phyloP scores from a whole-genome alignment of 2,888 invertebrate genomes.

The Drosophila longiperda region DNA sequence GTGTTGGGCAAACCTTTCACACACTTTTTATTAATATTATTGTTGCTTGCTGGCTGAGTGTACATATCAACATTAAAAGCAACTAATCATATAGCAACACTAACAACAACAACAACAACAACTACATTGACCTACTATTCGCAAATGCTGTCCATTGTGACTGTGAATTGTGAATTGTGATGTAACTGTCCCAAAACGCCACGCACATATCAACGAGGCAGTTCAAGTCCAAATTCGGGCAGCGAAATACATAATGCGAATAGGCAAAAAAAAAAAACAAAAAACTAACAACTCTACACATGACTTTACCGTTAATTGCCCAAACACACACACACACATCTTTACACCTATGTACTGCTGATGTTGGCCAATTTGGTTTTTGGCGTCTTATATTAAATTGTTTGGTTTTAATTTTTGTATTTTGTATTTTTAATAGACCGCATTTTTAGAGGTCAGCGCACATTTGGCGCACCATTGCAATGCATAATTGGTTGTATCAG shows the following conservation, averaged over 20 bases:
- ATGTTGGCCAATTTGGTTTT: slow-evolving; percentile 72
- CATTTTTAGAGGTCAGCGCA: slow-evolving; percentile 79
- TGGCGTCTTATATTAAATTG: slow-evolving; percentile 70
- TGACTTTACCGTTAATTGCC: slow-evolving; percentile 78
- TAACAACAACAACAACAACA: slow-evolving; percentile 26
- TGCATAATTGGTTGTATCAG: slow-evolving; percentile 48
- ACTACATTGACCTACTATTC: slow-evolving; percentile 78
- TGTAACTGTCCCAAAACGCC: slow-evolving; percentile 80
- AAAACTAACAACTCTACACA: slow-evolving; percentile 52
- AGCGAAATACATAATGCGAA: slow-evolving; percentile 55
- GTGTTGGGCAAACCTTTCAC: background rate
- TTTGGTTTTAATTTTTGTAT: slow-evolving; percentile 27
- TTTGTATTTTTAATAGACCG: slow-evolving; percentile 69
- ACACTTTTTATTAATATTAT: background rate
- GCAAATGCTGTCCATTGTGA: slow-evolving; percentile 64
- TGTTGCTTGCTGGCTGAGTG: slow-evolving; percentile 4
- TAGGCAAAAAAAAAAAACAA: slow-evolving; percentile 37
- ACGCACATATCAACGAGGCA: slow-evolving; percentile 79
- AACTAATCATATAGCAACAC: slow-evolving; percentile 63
- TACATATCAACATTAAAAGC: slow-evolving; percentile 34
- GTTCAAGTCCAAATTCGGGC: slow-evolving; percentile 78
- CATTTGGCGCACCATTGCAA: slow-evolving; percentile 75
- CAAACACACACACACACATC: slow-evolving; percentile 29
- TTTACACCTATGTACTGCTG: slow-evolving; percentile 12
- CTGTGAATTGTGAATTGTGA: slow-evolving; percentile 62